Base-by-base conservation (phyloP, 1,140 invertebrate species). In the Spodoptera frugiperda region DNA sequence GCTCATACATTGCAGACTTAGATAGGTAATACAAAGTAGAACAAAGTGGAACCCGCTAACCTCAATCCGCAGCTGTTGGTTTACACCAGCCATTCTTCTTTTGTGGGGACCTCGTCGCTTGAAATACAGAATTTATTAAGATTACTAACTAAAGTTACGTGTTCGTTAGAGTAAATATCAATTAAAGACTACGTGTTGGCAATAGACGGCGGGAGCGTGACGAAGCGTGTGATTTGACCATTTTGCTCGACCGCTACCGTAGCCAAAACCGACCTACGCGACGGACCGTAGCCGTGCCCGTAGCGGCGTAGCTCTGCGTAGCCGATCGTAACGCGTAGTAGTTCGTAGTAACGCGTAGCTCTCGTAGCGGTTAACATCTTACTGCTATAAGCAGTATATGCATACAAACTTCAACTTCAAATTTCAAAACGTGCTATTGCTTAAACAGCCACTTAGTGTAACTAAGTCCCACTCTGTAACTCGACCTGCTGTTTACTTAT, bases 341-440 rank as follows among this genome's bases (percentile, higher is more conserved):
- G 15, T 14, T 74, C 44, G 71, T 74, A 74, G 55, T 25, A 14
- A 5, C 21, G 21, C 54, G 39, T 67, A 67, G 46, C 14, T 2
- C 19, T 67, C 63, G 44, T 61, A 61, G 57, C 63, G 11, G 46
- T 17, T 6, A 55, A 49, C 44, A 39, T 46, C 77, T 55, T 72
- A 39, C 15, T 44, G 11, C 33, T 39, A 8, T 8, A 0, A 33
- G 39, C n/a, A 25, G 5, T 25, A 25, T n/a, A 53, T 59, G 63
- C 80, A 44, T 68, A 67, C 61, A 70, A 87, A 88, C 87, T 89
- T 80, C 84, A 89, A 88, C 84, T 90, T 81, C 82, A 86, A 90
- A 92, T 90, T 90, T 88, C 87, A 84, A 93, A 89, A 93, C 91
- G 91, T 93, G 91, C 84, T 89, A 88, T 86, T 83, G 89, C 91